phyloP scores from a whole-genome alignment of 2,113 vertebrate species.

The Megaleporinus macrocephalus region DNA sequence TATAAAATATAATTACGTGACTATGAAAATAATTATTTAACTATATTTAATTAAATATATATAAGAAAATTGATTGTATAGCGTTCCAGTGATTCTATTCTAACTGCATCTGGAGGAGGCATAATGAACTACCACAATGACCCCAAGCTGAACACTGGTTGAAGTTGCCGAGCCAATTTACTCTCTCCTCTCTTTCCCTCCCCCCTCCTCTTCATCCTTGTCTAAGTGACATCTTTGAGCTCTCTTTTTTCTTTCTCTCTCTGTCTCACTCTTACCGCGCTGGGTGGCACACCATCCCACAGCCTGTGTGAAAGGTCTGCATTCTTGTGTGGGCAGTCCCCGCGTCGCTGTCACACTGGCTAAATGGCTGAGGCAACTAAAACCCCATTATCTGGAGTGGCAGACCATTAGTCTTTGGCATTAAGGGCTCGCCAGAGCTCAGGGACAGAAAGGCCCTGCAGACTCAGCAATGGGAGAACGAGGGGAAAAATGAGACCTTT shows the following conservation, averaged over 20 bases:
- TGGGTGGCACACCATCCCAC: slow-evolving; percentile 11
- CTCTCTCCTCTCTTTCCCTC: not conserved
- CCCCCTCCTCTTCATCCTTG: not conserved
- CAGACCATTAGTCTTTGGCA: slow-evolving; percentile 65
- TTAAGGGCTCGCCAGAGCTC: slow-evolving; percentile 53
- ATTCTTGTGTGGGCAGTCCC: slow-evolving; percentile 69
- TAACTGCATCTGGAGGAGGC: too few relatives aligned
- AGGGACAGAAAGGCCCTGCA: slow-evolving; percentile 59
- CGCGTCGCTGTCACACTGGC: slow-evolving; percentile 54
- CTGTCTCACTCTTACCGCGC: not conserved
- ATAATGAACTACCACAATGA: too few relatives aligned
- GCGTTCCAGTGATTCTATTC: too few relatives aligned
- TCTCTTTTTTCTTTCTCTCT: slow-evolving; percentile 4
- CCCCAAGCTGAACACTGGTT: not conserved
- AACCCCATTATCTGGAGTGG: slow-evolving; percentile 66
- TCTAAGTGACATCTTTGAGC: not conserved
- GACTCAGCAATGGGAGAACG: slow-evolving; percentile 59
- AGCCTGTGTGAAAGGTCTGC: slow-evolving; percentile 54
- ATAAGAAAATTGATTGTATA: too few relatives aligned
- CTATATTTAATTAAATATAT: too few relatives aligned
- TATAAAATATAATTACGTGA: too few relatives aligned
- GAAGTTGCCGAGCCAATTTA: slow-evolving; percentile 6
- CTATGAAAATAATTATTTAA: too few relatives aligned
- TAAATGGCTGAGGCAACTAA: slow-evolving; percentile 56
- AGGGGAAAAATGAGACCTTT: slow-evolving; percentile 52